Evolutionary conservation across 2,797 vertebrate genomes (phyloP).

Genomic region (Clamator glandarius): DNA sequence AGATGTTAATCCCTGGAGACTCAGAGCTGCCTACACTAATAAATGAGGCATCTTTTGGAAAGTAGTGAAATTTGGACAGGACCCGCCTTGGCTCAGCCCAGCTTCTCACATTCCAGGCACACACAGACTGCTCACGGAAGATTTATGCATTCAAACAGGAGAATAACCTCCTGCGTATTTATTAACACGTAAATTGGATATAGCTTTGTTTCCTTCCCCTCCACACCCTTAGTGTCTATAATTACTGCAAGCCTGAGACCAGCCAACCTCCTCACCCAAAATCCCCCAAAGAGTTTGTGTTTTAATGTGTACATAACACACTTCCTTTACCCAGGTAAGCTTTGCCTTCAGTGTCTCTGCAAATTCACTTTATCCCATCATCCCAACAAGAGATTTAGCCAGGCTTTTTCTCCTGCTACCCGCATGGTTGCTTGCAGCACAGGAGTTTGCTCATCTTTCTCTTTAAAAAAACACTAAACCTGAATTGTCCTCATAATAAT

Average conservation of each 20-base stretch:
- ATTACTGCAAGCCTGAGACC: neutral
- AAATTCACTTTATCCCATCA: neutral
- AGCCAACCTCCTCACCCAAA: neutral
- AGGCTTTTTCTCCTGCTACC: rapidly evolving
- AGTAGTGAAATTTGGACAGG: constrained; percentile 67
- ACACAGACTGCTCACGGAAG: constrained; percentile 24
- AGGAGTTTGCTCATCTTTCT: neutral
- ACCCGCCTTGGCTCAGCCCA: constrained; percentile 49
- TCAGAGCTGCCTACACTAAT: constrained; percentile 44
- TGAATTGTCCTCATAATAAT: neutral
- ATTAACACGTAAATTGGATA: neutral
- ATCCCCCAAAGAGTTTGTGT: neutral
- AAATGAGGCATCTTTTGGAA: constrained; percentile 73
- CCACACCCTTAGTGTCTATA: neutral
- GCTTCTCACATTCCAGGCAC: constrained; percentile 44
- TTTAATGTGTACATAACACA: rapidly evolving
- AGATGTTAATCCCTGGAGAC: neutral
- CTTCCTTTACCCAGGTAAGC: neutral
- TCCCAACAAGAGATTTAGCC: neutral
- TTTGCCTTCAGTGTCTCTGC: neutral
- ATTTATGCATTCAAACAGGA: constrained; percentile 31
- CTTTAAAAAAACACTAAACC: neutral
- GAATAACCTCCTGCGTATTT: constrained; percentile 13
- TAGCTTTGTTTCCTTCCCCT: constrained; percentile 44
- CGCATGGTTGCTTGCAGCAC: rapidly evolving